Base-by-base conservation (phyloP, 2,888 invertebrate genomes). In the Tineola bisselliella region DNA sequence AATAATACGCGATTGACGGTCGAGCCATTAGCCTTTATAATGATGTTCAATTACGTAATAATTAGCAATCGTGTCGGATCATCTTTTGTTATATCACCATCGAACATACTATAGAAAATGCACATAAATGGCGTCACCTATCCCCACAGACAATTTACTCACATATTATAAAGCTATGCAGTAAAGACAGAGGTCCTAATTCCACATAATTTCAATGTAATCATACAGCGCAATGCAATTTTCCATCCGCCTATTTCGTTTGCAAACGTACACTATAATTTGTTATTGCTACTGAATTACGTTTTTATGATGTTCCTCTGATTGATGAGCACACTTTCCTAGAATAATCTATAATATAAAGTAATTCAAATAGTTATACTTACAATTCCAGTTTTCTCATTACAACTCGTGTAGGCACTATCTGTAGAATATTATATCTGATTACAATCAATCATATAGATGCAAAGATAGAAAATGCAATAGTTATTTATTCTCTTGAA, bases 171-270 rank as follows among this genome's bases (percentile, higher is more conserved):
- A 17, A 48, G 15, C 15, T 48, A 48, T 48, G 15, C 48, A 48
- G 10, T 48, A 10, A 5, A 48, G 8, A 48, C 48, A 48, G 48
- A 48, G 15, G 15, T 54, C 54, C 58, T 58, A 18, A 25, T 19
- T n/a, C 58, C 12, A 31, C 58, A 58, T 58, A 58, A 58, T 58
- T 58, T 30, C 58, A 58, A 33, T 54, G 33, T 58, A 58, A 58
- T 58, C 58, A 33, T 17, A 17, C 12, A 31, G 33, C 33, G 58
- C 56, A 25, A n/a, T 58, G 58, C 33, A 58, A 58, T 58, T 58
- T 58, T 58, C 58, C 19, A 11, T 33, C 19, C 33, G 33, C 31
- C 15, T n/a, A 58, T 31, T 58, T 58, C 58, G 58, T 58, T 13
- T 33, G 31, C 13, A 58, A 19, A 33, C 8, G 33, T 18, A 12